Percentiles rank a stretch among this genome's conserved stretches.
These are phyloP conservation scores for Acipenser transmontanus DNA, from an alignment of 2,797 vertebrate genomes.

Conservation along the genomic window DNA sequence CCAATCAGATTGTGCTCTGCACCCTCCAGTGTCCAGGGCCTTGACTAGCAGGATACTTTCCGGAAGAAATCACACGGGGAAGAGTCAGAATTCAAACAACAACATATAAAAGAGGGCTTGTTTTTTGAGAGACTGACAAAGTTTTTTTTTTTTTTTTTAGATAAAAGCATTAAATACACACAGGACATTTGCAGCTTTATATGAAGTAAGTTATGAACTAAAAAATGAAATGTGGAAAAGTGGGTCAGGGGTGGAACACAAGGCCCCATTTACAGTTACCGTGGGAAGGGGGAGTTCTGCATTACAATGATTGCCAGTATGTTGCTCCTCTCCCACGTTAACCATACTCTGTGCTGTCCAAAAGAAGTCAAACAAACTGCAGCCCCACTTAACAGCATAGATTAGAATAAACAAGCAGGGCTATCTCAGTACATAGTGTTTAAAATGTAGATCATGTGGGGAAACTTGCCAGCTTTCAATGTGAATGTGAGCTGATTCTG, in stretches of 20 bases:
- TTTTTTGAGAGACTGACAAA: no score
- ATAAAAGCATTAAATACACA: no score
- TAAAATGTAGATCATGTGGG: neutral
- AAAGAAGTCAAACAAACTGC: neutral
- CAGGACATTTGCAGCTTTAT: no score
- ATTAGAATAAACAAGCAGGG: neutral
- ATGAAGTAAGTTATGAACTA: no score
- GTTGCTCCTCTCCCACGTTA: slow-evolving; percentile 21
- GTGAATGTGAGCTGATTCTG: slow-evolving; percentile 13
- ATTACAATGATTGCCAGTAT: slow-evolving; percentile 1
- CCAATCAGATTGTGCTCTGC: no score
- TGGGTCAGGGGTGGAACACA: neutral
- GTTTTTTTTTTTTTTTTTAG: no score
- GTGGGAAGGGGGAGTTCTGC: neutral
- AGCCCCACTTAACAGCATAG: neutral
- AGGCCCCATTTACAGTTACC: neutral
- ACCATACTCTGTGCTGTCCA: neutral
- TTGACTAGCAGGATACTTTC: no score
- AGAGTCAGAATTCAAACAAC: no score
- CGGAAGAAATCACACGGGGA: no score
- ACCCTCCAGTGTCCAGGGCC: no score
- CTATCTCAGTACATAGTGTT: neutral
- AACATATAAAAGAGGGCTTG: no score
- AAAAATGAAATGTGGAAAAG: no score
- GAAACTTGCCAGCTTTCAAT: slow-evolving; percentile 4